A percentile compares a stretch with the other conserved stretches of the same genome.
These are phyloP conservation scores for Liodrosophila aerea DNA, from an alignment of 2,888 invertebrate genomes.

Conservation along the genomic window DNA sequence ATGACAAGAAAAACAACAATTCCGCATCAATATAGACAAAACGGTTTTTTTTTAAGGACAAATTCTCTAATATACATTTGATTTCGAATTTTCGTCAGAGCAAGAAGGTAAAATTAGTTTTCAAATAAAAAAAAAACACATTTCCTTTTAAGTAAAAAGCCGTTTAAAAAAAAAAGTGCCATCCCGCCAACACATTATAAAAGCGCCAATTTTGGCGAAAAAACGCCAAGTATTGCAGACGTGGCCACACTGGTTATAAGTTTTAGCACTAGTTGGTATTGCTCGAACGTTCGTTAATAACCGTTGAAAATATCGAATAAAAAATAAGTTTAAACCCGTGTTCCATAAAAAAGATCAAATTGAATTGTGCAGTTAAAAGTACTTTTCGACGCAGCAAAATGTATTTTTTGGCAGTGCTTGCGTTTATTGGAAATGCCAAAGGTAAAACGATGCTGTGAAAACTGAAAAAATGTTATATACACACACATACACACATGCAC, in stretches of 20 bases:
- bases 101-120: too few relatives aligned
- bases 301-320: slow-evolving; percentile 63
- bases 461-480: slow-evolving; percentile 64
- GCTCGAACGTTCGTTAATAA: slow-evolving; percentile 68
- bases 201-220: too few relatives aligned
- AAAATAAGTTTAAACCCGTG: slow-evolving; percentile 17
- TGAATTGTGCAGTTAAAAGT: slow-evolving; percentile 48
- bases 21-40: too few relatives aligned
- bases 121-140: too few relatives aligned
- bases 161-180: too few relatives aligned
- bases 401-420: slow-evolving; percentile 79
- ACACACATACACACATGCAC: slow-evolving; percentile 38
- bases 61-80: too few relatives aligned
- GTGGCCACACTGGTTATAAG: slow-evolving; percentile 37
- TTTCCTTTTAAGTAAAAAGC: too few relatives aligned
- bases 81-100: too few relatives aligned
- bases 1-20: too few relatives aligned
- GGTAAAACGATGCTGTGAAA: slow-evolving; percentile 71
- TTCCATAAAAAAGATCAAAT: slow-evolving; percentile 36
- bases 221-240: too few relatives aligned
- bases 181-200: too few relatives aligned
- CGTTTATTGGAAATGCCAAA: slow-evolving; percentile 81
- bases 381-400: slow-evolving; percentile 67
- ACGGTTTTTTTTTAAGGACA: too few relatives aligned
- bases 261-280: slow-evolving; percentile 63